Percentiles rank a stretch among this genome's conserved stretches.
phyloP scores from a whole-genome alignment of 1,140 invertebrate genomes.

The Aphaenogaster floridana region DNA sequence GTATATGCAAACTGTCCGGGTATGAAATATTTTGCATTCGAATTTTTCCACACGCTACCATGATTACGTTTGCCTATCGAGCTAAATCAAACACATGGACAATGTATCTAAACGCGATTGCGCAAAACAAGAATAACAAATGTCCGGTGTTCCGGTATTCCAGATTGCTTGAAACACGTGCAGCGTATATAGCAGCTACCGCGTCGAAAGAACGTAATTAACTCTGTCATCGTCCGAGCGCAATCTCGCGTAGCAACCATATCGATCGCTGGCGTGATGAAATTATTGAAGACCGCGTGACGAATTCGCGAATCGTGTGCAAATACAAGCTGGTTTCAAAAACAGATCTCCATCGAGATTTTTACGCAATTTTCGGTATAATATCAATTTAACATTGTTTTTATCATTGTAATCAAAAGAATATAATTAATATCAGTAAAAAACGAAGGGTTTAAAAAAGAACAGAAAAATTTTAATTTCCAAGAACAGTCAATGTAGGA shows the following conservation, averaged over 20 bases:
- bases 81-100: slow-evolving; percentile 14
- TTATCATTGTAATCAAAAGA: background rate
- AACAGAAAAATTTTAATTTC: background rate
- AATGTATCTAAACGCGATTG: slow-evolving; percentile 6
- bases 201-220: slow-evolving; percentile 46
- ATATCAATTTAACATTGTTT: background rate
- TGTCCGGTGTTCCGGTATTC: slow-evolving; percentile 14
- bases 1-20: background rate
- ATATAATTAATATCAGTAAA: background rate
- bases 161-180: slow-evolving; percentile 38
- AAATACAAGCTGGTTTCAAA: background rate
- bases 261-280: slow-evolving; percentile 32
- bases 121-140: slow-evolving; percentile 29
- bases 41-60: background rate
- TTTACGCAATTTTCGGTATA: background rate
- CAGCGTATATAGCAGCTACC: background rate
- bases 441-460: background rate
- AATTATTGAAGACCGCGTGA: slow-evolving; percentile 45
- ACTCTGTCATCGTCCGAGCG: slow-evolving; percentile 31
- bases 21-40: background rate
- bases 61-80: background rate
- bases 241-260: slow-evolving; percentile 39
- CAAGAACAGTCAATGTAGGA: background rate
- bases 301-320: slow-evolving; percentile 10
- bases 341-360: slow-evolving; percentile 3